phyloP scores from a whole-genome alignment of 2,113 vertebrate genomes.

The Polypterus senegalus region DNA sequence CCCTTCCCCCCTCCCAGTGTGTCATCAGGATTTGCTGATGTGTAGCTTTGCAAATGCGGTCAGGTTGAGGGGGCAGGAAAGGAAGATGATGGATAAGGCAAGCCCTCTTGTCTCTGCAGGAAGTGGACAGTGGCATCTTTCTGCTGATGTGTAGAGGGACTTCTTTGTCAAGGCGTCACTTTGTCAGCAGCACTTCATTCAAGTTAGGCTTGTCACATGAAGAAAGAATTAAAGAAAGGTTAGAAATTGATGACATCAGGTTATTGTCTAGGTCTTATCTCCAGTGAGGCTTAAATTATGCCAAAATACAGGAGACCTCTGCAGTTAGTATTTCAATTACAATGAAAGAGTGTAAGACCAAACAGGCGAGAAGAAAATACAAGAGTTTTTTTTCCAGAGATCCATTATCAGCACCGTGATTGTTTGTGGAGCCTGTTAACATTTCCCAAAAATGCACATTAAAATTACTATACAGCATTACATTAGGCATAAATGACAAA shows the following conservation, averaged over 20 bases:
- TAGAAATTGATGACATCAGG: conserved; percentile 11
- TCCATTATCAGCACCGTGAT: too few species aligned
- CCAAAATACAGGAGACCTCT: too few species aligned
- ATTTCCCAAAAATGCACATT: too few species aligned
- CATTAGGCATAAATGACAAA: too few species aligned
- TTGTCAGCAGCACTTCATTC: conserved; percentile 57
- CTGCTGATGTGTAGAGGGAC: conserved; percentile 56
- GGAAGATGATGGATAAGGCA: conserved; percentile 80
- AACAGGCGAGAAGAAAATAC: too few species aligned
- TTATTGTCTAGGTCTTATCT: too few species aligned
- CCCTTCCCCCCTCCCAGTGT: conserved; percentile 44
- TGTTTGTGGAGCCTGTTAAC: too few species aligned
- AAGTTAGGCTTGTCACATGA: conserved; percentile 32
- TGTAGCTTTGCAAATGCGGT: conserved; percentile 47
- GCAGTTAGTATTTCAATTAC: too few species aligned
- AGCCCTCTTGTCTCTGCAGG: conserved; percentile 65
- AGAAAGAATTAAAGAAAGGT: conserved; percentile 15
- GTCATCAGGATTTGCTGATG: conserved; percentile 60
- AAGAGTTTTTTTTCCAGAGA: too few species aligned
- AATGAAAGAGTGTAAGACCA: too few species aligned
- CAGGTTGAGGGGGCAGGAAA: conserved; percentile 60
- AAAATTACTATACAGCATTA: too few species aligned
- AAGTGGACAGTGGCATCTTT: conserved; percentile 65
- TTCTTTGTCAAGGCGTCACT: conserved; percentile 76
- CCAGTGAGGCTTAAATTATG: too few species aligned